Evolutionary conservation across 2,797 vertebrate genomes (phyloP), one percentile per base, ranked within the genome.

Genomic region (Decapterus maruadsi): DNA sequence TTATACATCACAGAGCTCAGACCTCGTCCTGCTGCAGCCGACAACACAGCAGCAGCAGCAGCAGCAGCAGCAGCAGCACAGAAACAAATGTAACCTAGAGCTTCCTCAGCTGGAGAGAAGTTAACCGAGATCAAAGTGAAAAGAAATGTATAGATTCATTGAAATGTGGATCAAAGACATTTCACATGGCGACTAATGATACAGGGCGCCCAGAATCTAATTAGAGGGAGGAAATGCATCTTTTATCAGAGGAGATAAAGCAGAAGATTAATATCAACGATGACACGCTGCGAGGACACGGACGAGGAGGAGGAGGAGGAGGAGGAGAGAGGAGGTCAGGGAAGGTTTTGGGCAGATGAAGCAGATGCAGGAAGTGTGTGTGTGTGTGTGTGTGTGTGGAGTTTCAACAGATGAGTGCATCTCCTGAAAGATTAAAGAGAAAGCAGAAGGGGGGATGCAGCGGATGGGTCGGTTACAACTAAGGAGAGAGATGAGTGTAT

Each of bases 161-260:
- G 31, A 63, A 73, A 42, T 6, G 14, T 36, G 22, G 68, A 76
- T 82, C 70, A 70, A 62, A 78, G 40, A 55, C 20, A 4, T 75
- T 57, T 64, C 56, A 26, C 61, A 46, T 10, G 3, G 36, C 9
- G 9, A 54, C 57, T 50, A 19, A 26, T 43, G 43, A 70, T 59
- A 31, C 54, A 19, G 29, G 8, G 19, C 17, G 50, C 11, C 8
- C 11, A 67, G 71, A 50, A 54, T 68, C 17, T 14, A 48, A 64
- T 69, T 31, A 65, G 54, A 17, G 34, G n/a, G 19, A 45, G 26
- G 58, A 55, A 46, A 46, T 34, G 26, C 50, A 19, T 59, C n/a
- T 68, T 22, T 57, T 45, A 26, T 48, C 38, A 13, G 31, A 36
- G 19, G 45, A 63, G 68, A 61, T 58, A 43, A 45, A 66, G 54